A percentile compares a stretch with the other conserved stretches of the same genome.
Conservation (phyloP, 2,888 invertebrate species). For the Polydrusus pterygomalis region DNA sequence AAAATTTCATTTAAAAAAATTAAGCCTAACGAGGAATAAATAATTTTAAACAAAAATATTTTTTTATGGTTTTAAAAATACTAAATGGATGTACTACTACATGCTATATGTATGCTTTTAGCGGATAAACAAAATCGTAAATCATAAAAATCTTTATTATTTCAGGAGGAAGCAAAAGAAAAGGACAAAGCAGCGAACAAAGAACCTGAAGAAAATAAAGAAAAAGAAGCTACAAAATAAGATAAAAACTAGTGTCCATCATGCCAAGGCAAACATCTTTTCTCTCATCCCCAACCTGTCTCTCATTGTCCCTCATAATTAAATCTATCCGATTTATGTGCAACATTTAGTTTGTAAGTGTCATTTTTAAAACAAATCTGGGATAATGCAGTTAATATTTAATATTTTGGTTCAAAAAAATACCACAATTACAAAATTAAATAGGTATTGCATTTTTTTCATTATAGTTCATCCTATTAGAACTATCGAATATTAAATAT, state of each 20-base stretch:
- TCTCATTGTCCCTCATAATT: slow-evolving; percentile 52
- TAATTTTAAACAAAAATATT: too few relatives aligned
- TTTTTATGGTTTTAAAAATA: too few relatives aligned
- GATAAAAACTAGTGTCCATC: slow-evolving; percentile 55
- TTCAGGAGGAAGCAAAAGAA: slow-evolving; percentile 87
- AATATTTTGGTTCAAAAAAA: not conserved
- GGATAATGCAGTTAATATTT: slow-evolving; percentile 20
- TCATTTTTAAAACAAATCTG: slow-evolving; percentile 55
- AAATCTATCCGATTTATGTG: slow-evolving; percentile 67
- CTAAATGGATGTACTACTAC: too few relatives aligned
- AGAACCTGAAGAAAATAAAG: slow-evolving; percentile 82
- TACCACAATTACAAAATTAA: not conserved
- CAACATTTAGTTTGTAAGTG: slow-evolving; percentile 71
- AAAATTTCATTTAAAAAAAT: too few relatives aligned
- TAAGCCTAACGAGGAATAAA: too few relatives aligned
- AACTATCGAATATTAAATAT: slow-evolving; percentile 30
- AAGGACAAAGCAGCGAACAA: slow-evolving; percentile 76
- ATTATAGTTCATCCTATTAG: too few relatives aligned
- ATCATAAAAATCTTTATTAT: slow-evolving; percentile 63
- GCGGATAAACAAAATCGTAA: too few relatives aligned
- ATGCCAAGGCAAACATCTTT: slow-evolving; percentile 65
- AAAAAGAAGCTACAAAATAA: slow-evolving; percentile 76
- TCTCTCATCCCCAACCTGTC: slow-evolving; percentile 52
- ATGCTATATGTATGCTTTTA: too few relatives aligned
- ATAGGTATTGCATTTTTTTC: too few relatives aligned